phyloP scores from a whole-genome alignment of 2,888 invertebrate species.

The Pyrocoelia pectoralis region DNA sequence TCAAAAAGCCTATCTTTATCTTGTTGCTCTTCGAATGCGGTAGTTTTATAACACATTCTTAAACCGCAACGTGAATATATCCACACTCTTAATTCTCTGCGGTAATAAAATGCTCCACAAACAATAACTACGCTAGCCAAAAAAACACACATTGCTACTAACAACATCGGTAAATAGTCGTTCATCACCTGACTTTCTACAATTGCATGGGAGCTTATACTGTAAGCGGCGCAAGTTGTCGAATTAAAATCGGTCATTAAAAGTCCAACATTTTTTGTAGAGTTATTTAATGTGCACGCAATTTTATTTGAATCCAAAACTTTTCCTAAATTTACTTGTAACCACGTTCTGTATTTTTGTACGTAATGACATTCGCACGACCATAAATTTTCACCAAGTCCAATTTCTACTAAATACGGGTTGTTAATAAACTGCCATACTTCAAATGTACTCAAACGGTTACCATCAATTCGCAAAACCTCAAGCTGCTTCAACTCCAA shows the following conservation, averaged over 20 bases:
- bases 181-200: conserved; percentile 81
- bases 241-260: conserved; percentile 80
- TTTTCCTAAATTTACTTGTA: conserved; percentile 80
- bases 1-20: conserved; percentile 90
- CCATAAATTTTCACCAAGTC: conserved; percentile 86
- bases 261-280: conserved; percentile 74
- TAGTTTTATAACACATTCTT: conserved; percentile 85
- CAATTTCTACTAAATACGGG: conserved; percentile 87
- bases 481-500: conserved; percentile 81
- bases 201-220: conserved; percentile 76
- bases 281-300: conserved; percentile 78
- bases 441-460: conserved; percentile 81
- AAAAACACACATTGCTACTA: conserved; percentile 81
- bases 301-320: conserved; percentile 81
- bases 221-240: conserved; percentile 77
- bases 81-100: conserved; percentile 85
- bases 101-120: conserved; percentile 82
- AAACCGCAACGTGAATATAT: conserved; percentile 86
- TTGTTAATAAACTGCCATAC: conserved; percentile 87
- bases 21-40: conserved; percentile 80
- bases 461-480: conserved; percentile 84
- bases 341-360: conserved; percentile 80
- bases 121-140: conserved; percentile 78
- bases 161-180: conserved; percentile 79
- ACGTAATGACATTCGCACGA: conserved; percentile 89